Base-by-base conservation (phyloP, 2,888 invertebrate genomes). In the Eledone cirrhosa region DNA sequence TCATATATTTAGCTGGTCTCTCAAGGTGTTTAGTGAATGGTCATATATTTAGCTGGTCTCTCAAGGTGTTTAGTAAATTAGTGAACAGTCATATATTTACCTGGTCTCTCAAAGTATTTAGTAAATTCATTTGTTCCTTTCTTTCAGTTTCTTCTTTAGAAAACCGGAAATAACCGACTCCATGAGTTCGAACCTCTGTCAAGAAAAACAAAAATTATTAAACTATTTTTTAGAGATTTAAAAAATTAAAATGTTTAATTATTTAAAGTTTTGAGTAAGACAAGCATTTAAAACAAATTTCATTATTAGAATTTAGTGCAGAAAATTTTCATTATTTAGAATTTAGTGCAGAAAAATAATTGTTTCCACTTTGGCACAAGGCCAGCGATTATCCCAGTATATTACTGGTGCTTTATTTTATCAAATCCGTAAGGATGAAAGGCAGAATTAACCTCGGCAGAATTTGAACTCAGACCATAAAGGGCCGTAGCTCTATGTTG, bases 81-180 rank as follows among this genome's bases (percentile, higher is more conserved):
- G 41, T 41, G 41, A 11, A 41, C 11, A 41, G 41, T 41, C 5
- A 41, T 41, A 41, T 41, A 41, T 77, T 63, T 80, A 91, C 91
- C 88, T 91, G 88, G 81, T 90, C 83, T 81, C 97, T 93, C 47
- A 94, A 90, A 82, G 94, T 93, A 77, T 93, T 92, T 79, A 98
- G 92, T 84, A 94, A 94, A 77, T 94, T 94, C 92, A 97, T 95
- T 90, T 98, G 97, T 85, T 94, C 93, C 1, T 92, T 92, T 84
- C 98, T 94, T 86, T 94, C 93, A 2, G 93, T 92, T 85, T 96
- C 96, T 86, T 97, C 95, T 72, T 94, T 95, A 22, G 97, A 96
- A 90, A 98, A 97, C 31, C 94, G 93, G 91, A 94, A 98, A 91
- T 96, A 98, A 8, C 96, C 96, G 27, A 96, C 96, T 87, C 98